Base-by-base conservation (phyloP, 2,888 invertebrate species). In the Drosophila pullipes region DNA sequence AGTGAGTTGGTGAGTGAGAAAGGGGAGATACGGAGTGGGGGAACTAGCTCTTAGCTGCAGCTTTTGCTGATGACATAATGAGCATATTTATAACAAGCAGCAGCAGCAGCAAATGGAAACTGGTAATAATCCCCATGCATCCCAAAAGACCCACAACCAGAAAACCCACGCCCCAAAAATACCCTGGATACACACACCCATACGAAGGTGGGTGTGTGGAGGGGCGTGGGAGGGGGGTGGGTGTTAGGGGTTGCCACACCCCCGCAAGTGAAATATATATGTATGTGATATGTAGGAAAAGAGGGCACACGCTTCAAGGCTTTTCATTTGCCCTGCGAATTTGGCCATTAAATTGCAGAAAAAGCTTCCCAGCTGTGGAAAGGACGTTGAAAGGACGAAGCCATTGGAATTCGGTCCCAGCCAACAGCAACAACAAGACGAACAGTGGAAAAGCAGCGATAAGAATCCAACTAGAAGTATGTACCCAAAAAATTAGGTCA, bases 331-430 rank as follows among this genome's bases (percentile, higher is more conserved):
- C 53, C 58, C 69, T 58, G 64, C 59, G 62, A 72, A 76, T 76
- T 66, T 71, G 63, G 78, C 60, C 58, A 74, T 74, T 69, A 74
- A 69, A 60, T 63, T 59, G 74, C 58, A 37, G 33, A 66, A 69
- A 77, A 78, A 78, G 79, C 78, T 79, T 60, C 28, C 52, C 55
- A 63, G 50, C 73, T 75, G 76, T 88, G 85, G 80, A 85, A 85
- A 85, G 85, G 85, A 85, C 85, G 82, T 83, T 85, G 83, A 82
- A 85, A 85, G 85, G 85, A 85, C 85, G 76, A 82, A 85, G 69
- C 74, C 88, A 83, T 78, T 83, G 88, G 87, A 82, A 84, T 81
- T 77, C 65, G 49, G 35, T 25, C 74, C 22, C 18, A 44, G n/a
- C 35, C 18, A 44, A 28, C 35, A 47, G 18, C 35, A 47, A 52